Percentiles rank a stretch among this genome's conserved stretches.
Evolutionary conservation across 1,140 invertebrate genomes (phyloP).

Genomic region (Drosophila burlai): DNA sequence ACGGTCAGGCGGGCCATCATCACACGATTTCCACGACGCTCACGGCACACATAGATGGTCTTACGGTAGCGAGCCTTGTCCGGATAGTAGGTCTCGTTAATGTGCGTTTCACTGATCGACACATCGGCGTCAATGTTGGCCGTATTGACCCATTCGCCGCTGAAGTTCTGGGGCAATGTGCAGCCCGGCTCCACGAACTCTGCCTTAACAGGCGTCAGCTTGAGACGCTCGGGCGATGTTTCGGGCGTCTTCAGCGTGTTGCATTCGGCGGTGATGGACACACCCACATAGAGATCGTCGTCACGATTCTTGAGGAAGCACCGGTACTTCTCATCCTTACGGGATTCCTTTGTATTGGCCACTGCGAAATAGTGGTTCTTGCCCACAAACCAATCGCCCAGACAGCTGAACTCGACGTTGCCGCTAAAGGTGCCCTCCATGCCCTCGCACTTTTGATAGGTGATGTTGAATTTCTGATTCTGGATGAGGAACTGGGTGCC

Average conservation of each 20-base stretch:
- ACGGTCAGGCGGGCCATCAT: constrained; percentile 98
- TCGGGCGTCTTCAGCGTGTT: constrained; percentile 96
- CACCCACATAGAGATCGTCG: constrained; percentile 95
- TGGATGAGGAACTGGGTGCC: constrained; percentile 98
- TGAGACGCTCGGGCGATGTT: constrained; percentile 95
- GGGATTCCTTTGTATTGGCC: constrained; percentile 96
- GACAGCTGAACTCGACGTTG: constrained; percentile 96
- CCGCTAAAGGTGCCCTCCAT: constrained; percentile 94
- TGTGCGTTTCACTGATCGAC: constrained; percentile 97
- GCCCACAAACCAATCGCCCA: constrained; percentile 97
- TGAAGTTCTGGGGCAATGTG: constrained; percentile 96
- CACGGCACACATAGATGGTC: constrained; percentile 97
- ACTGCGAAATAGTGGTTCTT: constrained; percentile 98
- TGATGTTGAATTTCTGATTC: constrained; percentile 98
- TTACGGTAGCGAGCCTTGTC: constrained; percentile 94
- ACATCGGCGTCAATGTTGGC: constrained; percentile 98
- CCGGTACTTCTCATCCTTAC: constrained; percentile 96
- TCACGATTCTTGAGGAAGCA: constrained; percentile 98
- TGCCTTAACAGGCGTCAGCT: constrained; percentile 92
- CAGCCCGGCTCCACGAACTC: constrained; percentile 96
- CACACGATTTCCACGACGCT: constrained; percentile 93
- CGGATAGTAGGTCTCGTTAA: constrained; percentile 97
- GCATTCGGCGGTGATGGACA: constrained; percentile 96
- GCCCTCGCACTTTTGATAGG: constrained; percentile 94
- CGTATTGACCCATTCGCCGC: constrained; percentile 98